Percentiles rank a stretch among this genome's conserved stretches.
These are phyloP conservation scores for Montipora sp. DNA, from an alignment of 64 coral and sea anemone genomes.

Conservation along the genomic window DNA sequence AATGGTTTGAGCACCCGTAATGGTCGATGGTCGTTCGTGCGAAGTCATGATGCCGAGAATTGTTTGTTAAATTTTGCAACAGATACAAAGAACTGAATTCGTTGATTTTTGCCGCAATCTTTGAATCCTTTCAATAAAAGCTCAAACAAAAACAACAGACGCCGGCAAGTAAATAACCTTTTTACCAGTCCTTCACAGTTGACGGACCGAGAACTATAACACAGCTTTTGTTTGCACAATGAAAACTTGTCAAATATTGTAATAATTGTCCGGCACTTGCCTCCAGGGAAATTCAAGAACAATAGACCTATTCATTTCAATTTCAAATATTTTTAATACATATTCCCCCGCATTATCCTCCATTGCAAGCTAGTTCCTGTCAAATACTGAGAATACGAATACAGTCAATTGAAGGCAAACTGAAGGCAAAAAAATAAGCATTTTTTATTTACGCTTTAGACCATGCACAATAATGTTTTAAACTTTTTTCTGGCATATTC, in stretches of 20 bases:
- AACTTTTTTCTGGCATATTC: too few relatives aligned
- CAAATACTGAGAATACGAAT: too few relatives aligned
- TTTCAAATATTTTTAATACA: too few relatives aligned
- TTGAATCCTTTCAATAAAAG: neutral
- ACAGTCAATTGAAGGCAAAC: too few relatives aligned
- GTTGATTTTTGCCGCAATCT: neutral
- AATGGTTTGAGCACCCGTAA: neutral
- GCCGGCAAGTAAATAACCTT: neutral
- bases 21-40: neutral
- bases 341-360: too few relatives aligned
- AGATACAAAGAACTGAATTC: neutral
- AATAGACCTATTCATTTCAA: too few relatives aligned
- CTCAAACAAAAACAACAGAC: constrained; percentile 10
- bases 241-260: constrained; percentile 15
- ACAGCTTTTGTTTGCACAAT: neutral
- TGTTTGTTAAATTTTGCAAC: neutral
- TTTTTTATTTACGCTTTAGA: too few relatives aligned
- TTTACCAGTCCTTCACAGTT: neutral
- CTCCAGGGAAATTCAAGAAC: neutral
- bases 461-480: too few relatives aligned
- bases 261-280: neutral
- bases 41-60: neutral
- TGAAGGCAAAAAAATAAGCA: too few relatives aligned
- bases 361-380: too few relatives aligned
- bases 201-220: neutral